These are phyloP conservation scores for Protosalanx chinensis DNA, from an alignment of 2,797 vertebrate genomes.

Conservation along the genomic window DNA sequence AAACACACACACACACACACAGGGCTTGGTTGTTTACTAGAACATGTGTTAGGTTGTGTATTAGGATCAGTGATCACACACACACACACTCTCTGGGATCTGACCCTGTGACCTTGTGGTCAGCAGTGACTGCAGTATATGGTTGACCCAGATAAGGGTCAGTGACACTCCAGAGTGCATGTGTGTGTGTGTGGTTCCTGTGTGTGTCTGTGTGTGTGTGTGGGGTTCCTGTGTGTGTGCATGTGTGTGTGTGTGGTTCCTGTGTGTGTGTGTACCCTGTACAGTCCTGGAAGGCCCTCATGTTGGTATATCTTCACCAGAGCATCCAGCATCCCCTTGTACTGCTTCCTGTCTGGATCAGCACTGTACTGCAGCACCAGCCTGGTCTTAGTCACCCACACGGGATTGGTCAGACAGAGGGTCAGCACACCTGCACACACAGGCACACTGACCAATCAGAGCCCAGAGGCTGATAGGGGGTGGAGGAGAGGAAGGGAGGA, in stretches of 20 bases:
- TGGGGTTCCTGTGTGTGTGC: background rate
- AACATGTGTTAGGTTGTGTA: too few relatives aligned
- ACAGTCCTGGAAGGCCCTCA: conserved; percentile 81
- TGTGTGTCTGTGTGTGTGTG: conserved; percentile 2
- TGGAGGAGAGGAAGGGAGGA: background rate
- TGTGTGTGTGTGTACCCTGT: conserved; percentile 74
- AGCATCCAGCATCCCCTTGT: conserved; percentile 79
- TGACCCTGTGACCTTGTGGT: too few relatives aligned
- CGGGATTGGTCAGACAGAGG: conserved; percentile 81
- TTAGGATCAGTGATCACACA: too few relatives aligned
- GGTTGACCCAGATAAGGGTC: too few relatives aligned
- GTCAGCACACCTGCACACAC: conserved; percentile 76
- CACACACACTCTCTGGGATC: too few relatives aligned
- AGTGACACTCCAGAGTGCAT: background rate
- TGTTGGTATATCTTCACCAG: conserved; percentile 78
- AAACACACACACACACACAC: background rate
- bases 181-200: conserved; percentile 7
- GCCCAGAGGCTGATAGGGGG: background rate
- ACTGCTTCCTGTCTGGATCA: conserved; percentile 71
- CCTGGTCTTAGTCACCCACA: conserved; percentile 86
- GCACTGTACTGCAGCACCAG: conserved; percentile 81
- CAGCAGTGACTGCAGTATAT: too few relatives aligned
- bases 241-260: background rate
- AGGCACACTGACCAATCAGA: background rate
- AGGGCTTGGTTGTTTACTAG: background rate